Conservation (phyloP, 2,797 vertebrate species). For the Neoniphon sammara region DNA sequence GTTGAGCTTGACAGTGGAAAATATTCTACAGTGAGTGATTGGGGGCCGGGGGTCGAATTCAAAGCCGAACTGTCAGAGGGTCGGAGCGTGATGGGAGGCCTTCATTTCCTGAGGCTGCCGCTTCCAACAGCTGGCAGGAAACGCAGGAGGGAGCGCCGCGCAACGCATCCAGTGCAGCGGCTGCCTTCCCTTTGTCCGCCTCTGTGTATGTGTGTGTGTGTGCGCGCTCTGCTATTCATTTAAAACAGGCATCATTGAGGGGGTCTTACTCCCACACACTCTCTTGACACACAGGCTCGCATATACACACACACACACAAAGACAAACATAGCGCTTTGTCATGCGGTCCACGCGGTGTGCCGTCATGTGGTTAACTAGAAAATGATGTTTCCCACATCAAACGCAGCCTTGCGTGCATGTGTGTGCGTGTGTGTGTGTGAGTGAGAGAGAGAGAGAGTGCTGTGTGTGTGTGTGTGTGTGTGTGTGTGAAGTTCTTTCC, state of each 20-base stretch:
- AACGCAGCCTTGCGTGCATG: slow-evolving; percentile 32
- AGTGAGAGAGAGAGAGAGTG: background rate
- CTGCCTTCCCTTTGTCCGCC: slow-evolving; percentile 28
- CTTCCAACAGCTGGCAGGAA: slow-evolving; percentile 59
- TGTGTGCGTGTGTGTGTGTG: slow-evolving; percentile 19
- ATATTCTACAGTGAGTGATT: background rate
- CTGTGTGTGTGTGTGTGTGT: slow-evolving; percentile 7
- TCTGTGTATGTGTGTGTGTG: slow-evolving; percentile 1
- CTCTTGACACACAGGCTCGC: slow-evolving; percentile 2
- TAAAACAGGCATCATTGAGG: slow-evolving; percentile 22
- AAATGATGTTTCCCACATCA: slow-evolving; percentile 51
- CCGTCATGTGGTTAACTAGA: slow-evolving; percentile 39
- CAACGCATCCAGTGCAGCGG: slow-evolving; percentile 18
- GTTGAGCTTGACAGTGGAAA: background rate
- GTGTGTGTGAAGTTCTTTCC: slow-evolving; percentile 6
- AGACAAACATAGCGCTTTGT: slow-evolving; percentile 26
- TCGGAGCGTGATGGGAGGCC: slow-evolving; percentile 22
- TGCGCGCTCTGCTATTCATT: slow-evolving; percentile 26
- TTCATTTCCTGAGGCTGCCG: slow-evolving; percentile 53
- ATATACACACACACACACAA: slow-evolving; percentile 16
- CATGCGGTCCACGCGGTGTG: slow-evolving; percentile 8
- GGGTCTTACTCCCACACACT: slow-evolving; percentile 18
- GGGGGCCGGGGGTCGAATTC: background rate
- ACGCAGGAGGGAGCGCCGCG: slow-evolving; percentile 16
- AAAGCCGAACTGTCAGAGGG: slow-evolving; percentile 4